phyloP scores from a whole-genome alignment of 35 echinoderm and acorn worm species.

The Stichopus chloronotus region DNA sequence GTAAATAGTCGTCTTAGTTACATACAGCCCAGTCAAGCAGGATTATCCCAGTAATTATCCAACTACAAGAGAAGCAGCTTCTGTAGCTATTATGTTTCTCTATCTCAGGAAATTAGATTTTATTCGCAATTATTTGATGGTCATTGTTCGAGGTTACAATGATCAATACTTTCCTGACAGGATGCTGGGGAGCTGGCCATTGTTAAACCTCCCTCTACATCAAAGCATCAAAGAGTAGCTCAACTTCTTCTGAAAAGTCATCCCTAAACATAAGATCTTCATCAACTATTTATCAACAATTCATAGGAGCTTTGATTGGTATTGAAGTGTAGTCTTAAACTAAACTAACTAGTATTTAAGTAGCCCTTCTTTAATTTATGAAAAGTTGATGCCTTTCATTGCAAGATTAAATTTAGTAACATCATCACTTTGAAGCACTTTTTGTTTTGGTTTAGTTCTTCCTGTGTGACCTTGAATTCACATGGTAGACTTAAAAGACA shows the following conservation, averaged over 20 bases:
- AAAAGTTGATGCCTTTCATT: no score
- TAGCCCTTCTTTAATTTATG: no score
- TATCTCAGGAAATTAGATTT: conserved; percentile 41
- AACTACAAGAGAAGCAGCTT: not conserved
- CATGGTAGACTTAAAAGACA: no score
- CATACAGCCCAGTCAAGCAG: not conserved
- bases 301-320: not conserved
- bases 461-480: no score
- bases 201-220: not conserved
- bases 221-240: not conserved
- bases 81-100: conserved; percentile 11
- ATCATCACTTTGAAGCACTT: no score
- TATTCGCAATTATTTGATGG: not conserved
- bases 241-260: not conserved
- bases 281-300: conserved; percentile 29
- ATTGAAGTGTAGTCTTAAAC: not conserved
- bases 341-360: no score
- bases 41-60: conserved; percentile 31
- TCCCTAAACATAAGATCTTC: not conserved
- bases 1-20: not conserved
- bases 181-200: not conserved
- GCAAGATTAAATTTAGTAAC: no score
- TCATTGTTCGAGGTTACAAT: not conserved
- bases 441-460: no score
- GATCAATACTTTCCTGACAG: not conserved